Evolutionary conservation across 2,797 vertebrate genomes (phyloP).

Genomic region (Acanthurus tractus): DNA sequence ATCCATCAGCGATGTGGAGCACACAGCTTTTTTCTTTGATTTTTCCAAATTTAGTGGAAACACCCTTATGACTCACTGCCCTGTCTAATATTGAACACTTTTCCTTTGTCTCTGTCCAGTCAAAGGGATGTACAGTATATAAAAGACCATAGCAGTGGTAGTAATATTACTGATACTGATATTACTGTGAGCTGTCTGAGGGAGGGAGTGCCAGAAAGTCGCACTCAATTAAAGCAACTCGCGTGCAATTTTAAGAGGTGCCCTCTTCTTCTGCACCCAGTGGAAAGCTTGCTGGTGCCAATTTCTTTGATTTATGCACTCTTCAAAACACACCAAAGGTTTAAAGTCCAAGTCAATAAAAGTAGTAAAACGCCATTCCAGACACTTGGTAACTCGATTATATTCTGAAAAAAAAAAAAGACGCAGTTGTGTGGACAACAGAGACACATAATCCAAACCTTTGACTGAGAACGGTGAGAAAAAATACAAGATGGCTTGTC

Average conservation of each 20-base stretch:
- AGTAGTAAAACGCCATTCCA: slow-evolving; percentile 67
- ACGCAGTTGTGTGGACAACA: slow-evolving; percentile 67
- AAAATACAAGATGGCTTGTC: slow-evolving; percentile 39
- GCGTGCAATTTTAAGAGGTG: slow-evolving; percentile 65
- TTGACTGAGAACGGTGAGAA: slow-evolving; percentile 22
- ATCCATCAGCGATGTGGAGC: slow-evolving; percentile 66
- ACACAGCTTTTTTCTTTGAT: slow-evolving; percentile 52
- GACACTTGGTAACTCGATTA: slow-evolving; percentile 75
- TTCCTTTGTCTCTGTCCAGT: slow-evolving; percentile 68
- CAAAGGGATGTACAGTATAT: slow-evolving; percentile 41
- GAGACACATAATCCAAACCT: slow-evolving; percentile 48
- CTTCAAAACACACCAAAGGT: slow-evolving; percentile 66
- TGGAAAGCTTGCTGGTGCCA: slow-evolving; percentile 66
- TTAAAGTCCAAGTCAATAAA: slow-evolving; percentile 75
- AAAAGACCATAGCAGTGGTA: slow-evolving; percentile 32
- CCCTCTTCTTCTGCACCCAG: slow-evolving; percentile 57
- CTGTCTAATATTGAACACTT: slow-evolving; percentile 78
- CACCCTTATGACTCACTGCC: slow-evolving; percentile 70
- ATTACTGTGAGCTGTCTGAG: slow-evolving; percentile 55
- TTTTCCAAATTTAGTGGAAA: slow-evolving; percentile 71
- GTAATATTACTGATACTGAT: slow-evolving; percentile 61
- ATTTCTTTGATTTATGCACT: slow-evolving; percentile 75
- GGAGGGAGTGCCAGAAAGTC: slow-evolving; percentile 52
- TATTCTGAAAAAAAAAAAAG: slow-evolving; percentile 61
- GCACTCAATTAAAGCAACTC: slow-evolving; percentile 70